Conservation (phyloP, 2,888 invertebrate genomes). For the Eretmocerus hayati region DNA sequence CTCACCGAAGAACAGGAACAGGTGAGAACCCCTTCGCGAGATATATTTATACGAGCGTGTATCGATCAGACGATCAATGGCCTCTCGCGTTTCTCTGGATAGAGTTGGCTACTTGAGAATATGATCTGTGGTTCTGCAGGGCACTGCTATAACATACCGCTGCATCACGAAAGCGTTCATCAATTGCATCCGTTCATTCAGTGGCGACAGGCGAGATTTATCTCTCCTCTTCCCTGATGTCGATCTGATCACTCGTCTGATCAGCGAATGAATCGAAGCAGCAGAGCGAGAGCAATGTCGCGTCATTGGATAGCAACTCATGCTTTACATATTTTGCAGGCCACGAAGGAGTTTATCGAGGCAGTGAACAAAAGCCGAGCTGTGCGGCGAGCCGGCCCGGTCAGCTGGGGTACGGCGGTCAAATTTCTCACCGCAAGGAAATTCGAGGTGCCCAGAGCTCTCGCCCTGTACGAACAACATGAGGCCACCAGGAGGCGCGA, state of each 20-base stretch:
- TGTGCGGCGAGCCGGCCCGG: conserved; percentile 51
- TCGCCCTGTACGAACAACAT: conserved; percentile 88
- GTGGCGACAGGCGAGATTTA: no score
- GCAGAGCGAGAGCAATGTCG: no score
- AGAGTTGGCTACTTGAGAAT: no score
- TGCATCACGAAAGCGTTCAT: no score
- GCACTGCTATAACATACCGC: no score
- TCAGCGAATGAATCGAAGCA: no score
- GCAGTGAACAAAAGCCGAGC: conserved; percentile 60
- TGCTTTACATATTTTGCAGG: conserved; percentile 60
- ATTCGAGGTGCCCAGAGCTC: conserved; percentile 85
- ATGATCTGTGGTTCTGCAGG: no score
- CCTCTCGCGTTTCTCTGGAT: no score
- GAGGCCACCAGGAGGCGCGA: conserved; percentile 82
- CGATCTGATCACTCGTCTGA: no score
- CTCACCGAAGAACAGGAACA: conserved; percentile 71
- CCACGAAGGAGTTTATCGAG: conserved; percentile 74
- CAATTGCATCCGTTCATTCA: no score
- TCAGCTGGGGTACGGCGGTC: conserved; percentile 82
- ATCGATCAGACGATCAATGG: neutral
- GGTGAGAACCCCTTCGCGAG: conserved; percentile 51
- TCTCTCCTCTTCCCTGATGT: no score
- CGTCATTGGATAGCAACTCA: no score
- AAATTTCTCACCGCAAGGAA: conserved; percentile 90
- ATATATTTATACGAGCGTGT: neutral